Conservation (phyloP, 2,113 vertebrate species). For the Cavia porcellus region DNA sequence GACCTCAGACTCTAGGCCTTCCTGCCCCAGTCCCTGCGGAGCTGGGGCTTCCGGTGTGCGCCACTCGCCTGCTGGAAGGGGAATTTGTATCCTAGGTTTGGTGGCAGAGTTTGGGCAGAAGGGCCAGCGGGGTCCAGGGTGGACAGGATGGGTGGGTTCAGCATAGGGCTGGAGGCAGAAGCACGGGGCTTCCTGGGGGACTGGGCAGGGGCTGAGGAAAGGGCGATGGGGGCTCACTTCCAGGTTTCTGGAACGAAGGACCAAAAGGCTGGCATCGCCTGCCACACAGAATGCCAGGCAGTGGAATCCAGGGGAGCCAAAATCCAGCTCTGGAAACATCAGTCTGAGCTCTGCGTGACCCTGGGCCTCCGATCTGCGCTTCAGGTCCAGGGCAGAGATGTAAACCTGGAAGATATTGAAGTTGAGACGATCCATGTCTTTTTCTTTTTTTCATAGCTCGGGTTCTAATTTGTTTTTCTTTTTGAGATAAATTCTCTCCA, state of each 20-base stretch:
- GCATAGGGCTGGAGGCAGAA: neutral
- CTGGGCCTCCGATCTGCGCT: neutral
- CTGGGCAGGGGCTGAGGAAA: neutral
- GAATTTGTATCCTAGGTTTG: slow-evolving; percentile 13
- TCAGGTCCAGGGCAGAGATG: neutral
- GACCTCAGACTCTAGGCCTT: neutral
- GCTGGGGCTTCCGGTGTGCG: neutral
- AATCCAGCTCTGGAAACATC: neutral
- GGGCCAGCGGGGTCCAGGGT: too few species aligned
- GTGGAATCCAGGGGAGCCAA: neutral
- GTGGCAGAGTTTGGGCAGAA: neutral
- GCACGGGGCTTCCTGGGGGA: neutral
- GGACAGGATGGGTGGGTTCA: neutral
- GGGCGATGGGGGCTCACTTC: neutral
- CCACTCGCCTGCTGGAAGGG: neutral
- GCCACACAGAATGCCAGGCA: too few species aligned
- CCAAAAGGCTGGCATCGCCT: neutral
- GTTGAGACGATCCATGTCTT: neutral
- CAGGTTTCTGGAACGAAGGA: neutral
- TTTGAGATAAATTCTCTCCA: neutral
- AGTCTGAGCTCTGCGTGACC: neutral
- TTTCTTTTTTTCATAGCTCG: neutral
- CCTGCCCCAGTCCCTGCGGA: neutral
- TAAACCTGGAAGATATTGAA: neutral
- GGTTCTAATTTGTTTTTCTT: neutral